phyloP scores from a whole-genome alignment of 2,113 vertebrate genomes.

The Burhinus bistriatus region DNA sequence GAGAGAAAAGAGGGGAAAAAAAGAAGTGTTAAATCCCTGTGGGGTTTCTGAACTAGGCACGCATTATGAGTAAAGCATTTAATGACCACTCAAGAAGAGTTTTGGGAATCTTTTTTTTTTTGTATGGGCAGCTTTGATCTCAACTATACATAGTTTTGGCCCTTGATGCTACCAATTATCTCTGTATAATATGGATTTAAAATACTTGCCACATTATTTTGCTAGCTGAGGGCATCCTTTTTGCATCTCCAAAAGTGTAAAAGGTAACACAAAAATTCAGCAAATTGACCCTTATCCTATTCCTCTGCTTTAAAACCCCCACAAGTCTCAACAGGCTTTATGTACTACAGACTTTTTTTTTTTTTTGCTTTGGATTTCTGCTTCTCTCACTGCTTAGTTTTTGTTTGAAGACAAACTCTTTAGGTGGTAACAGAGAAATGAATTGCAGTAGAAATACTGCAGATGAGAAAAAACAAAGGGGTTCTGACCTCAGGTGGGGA shows the following conservation, averaged over 20 bases:
- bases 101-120: not conserved
- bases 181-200: not conserved
- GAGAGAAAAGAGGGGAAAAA: not conserved
- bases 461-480: not conserved
- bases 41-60: not conserved
- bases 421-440: not conserved
- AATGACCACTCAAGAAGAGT: not conserved
- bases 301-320: not conserved
- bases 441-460: not conserved
- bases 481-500: not conserved
- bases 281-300: conserved; percentile 14
- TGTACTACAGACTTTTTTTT: not conserved
- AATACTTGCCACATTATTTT: not conserved
- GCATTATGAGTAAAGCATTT: not conserved
- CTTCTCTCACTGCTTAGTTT: not conserved
- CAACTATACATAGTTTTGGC: not conserved
- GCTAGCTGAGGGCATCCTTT: not conserved
- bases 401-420: not conserved
- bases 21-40: not conserved
- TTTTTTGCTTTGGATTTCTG: not conserved
- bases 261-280: not conserved
- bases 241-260: not conserved
- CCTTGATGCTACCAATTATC: conserved; percentile 17
- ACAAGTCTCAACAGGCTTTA: conserved; percentile 2
- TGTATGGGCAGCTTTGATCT: conserved; percentile 15